Percentiles rank a stretch among this genome's conserved stretches.
These are phyloP conservation scores for Drosophila maculinotata DNA, from an alignment of 2,888 invertebrate genomes.

Conservation along the genomic window DNA sequence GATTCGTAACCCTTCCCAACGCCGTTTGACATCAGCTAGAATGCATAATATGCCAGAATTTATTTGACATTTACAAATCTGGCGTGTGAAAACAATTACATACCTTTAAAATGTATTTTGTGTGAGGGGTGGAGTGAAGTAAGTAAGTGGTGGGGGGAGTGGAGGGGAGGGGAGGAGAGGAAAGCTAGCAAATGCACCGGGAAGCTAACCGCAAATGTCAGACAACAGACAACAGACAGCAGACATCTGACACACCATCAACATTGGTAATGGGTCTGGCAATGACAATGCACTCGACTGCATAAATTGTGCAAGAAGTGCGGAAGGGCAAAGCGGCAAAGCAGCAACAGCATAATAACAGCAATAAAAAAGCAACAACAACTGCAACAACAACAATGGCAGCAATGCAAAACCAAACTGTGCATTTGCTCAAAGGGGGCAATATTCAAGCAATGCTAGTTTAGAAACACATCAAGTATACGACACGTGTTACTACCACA, in stretches of 20 bases:
- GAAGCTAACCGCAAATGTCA: constrained; percentile 38
- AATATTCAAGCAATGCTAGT: background rate
- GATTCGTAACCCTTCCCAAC: constrained; percentile 6
- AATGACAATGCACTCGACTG: constrained; percentile 45
- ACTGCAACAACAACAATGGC: background rate
- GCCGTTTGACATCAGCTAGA: background rate
- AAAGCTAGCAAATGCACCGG: constrained; percentile 9
- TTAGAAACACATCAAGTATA: too few relatives aligned
- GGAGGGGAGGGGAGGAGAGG: constrained; percentile 1
- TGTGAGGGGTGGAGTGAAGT: background rate
- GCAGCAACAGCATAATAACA: background rate
- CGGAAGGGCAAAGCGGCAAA: constrained; percentile 1
- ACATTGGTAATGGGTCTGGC: constrained; percentile 48
- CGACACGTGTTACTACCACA: too few relatives aligned
- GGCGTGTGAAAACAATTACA: constrained; percentile 77
- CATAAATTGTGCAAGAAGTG: constrained; percentile 31
- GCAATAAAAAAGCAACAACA: constrained; percentile 1
- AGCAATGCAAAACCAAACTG: background rate
- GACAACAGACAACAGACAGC: constrained; percentile 18
- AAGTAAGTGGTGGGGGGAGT: background rate
- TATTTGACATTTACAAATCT: constrained; percentile 72
- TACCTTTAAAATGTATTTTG: constrained; percentile 27
- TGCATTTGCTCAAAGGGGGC: background rate
- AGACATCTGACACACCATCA: constrained; percentile 21
- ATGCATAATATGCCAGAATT: constrained; percentile 67